These are phyloP conservation scores for Myripristis murdjan DNA, from an alignment of 2,797 vertebrate genomes.

Conservation along the genomic window DNA sequence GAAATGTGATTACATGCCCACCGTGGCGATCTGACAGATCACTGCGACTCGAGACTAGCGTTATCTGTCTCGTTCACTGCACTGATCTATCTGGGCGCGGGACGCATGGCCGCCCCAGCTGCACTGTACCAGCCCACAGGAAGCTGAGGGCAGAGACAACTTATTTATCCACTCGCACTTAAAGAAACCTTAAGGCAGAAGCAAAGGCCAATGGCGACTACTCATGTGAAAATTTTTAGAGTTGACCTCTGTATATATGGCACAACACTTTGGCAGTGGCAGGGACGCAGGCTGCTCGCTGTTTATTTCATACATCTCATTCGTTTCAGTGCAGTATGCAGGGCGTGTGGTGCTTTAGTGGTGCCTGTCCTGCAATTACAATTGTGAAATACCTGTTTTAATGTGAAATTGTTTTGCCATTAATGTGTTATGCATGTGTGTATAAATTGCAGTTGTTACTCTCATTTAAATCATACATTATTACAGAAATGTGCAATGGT, in stretches of 20 bases:
- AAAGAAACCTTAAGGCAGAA: not conserved
- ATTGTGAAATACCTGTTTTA: too few relatives aligned
- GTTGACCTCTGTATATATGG: not conserved
- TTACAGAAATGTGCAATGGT: too few relatives aligned
- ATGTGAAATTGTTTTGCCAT: too few relatives aligned
- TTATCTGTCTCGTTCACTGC: not conserved
- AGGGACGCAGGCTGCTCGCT: too few relatives aligned
- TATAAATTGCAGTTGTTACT: too few relatives aligned
- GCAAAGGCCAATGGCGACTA: not conserved
- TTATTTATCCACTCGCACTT: not conserved
- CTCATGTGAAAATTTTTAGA: not conserved
- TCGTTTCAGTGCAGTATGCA: too few relatives aligned
- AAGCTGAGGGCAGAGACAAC: not conserved
- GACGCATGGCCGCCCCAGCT: not conserved
- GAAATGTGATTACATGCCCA: constrained; percentile 35
- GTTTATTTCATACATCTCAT: too few relatives aligned
- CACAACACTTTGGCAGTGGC: too few relatives aligned
- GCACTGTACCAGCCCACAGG: not conserved
- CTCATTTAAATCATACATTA: too few relatives aligned
- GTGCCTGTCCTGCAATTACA: too few relatives aligned
- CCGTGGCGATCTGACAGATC: constrained; percentile 3
- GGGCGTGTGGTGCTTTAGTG: too few relatives aligned
- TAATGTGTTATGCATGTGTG: too few relatives aligned
- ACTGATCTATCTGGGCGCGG: not conserved
- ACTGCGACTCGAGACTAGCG: not conserved